These are phyloP conservation scores for Menidia menidia DNA, from an alignment of 2,797 vertebrate species.

Conservation along the genomic window DNA sequence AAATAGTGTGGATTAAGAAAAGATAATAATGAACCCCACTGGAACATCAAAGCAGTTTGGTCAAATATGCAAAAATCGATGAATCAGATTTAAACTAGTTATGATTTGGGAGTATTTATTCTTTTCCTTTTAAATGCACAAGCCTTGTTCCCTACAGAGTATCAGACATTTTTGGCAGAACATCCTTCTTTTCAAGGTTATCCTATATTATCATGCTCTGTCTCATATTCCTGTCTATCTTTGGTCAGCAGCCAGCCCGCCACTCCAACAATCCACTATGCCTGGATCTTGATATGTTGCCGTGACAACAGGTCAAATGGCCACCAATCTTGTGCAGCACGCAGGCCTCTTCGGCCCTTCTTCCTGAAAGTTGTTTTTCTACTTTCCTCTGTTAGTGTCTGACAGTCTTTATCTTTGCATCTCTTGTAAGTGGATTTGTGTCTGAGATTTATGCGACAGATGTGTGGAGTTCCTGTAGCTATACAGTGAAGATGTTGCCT, in stretches of 20 bases:
- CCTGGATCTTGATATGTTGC: slow-evolving; percentile 49
- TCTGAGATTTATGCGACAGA: slow-evolving; percentile 40
- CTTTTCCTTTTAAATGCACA: neutral
- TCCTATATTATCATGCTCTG: slow-evolving; percentile 16
- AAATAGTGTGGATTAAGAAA: neutral
- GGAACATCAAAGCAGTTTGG: neutral
- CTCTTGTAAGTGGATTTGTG: slow-evolving; percentile 61
- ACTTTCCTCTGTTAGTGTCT: slow-evolving; percentile 41
- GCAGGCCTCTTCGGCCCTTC: slow-evolving; percentile 30
- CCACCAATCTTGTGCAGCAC: slow-evolving; percentile 36
- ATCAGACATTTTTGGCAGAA: neutral
- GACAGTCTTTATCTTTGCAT: slow-evolving; percentile 47
- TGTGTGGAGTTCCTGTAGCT: slow-evolving; percentile 17
- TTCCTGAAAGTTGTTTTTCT: slow-evolving; percentile 57
- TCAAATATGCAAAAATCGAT: neutral
- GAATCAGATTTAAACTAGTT: neutral
- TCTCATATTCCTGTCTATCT: slow-evolving; percentile 7
- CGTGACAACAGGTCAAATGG: slow-evolving; percentile 38
- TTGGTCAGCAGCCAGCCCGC: slow-evolving; percentile 13
- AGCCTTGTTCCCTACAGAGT: neutral
- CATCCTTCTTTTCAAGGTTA: slow-evolving; percentile 23
- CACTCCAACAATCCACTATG: slow-evolving; percentile 29
- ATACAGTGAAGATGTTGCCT: slow-evolving; percentile 28
- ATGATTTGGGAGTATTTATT: neutral
- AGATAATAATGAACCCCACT: neutral